Percentiles rank a stretch among this genome's conserved stretches.
These are phyloP conservation scores for Gibbula magus DNA, from an alignment of 2,888 invertebrate genomes.

Conservation along the genomic window DNA sequence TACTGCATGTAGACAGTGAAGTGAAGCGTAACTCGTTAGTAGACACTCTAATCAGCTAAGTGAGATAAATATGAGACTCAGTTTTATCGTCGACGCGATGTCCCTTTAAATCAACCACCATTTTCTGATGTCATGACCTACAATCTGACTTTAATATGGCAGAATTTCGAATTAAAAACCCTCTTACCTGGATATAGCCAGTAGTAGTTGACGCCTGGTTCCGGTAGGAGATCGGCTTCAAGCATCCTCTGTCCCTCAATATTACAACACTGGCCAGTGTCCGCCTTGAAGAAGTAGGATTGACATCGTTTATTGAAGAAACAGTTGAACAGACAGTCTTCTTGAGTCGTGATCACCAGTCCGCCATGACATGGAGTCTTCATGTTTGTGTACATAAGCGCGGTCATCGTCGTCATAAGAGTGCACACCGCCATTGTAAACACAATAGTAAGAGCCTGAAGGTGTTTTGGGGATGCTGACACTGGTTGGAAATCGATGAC, in stretches of 20 bases:
- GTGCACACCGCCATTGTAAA: neutral
- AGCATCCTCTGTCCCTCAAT: neutral
- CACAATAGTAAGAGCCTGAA: no score
- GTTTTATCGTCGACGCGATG: no score
- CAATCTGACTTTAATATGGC: no score
- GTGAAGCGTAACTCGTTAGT: no score
- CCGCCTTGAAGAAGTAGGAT: neutral
- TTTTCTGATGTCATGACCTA: no score
- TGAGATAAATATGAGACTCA: no score
- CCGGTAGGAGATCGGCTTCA: neutral
- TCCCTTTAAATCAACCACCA: no score
- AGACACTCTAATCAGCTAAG: no score
- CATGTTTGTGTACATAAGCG: neutral
- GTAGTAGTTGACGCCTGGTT: neutral
- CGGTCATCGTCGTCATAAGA: neutral
- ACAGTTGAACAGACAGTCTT: neutral
- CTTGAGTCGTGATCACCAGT: neutral
- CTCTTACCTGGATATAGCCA: neutral
- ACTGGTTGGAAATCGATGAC: no score
- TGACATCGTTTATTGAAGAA: neutral
- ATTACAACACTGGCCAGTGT: neutral
- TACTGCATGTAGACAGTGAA: no score
- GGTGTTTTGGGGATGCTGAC: no score
- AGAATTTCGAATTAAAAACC: no score
- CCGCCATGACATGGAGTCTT: neutral